Base-by-base conservation (phyloP, 2,888 invertebrate species). In the Ormyrus labotus region DNA sequence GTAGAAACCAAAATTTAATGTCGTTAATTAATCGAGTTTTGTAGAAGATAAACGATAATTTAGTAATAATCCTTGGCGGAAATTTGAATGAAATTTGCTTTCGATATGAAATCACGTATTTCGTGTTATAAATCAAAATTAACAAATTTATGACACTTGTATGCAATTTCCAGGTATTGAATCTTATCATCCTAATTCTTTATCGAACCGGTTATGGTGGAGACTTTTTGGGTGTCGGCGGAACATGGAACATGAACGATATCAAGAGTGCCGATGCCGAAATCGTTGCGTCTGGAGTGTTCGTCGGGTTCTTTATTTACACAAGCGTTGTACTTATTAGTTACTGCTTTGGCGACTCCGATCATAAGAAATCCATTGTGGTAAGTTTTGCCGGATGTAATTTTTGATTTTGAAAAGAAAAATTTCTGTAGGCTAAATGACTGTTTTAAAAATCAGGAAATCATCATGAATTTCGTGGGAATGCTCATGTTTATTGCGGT, bases 221-320 rank as follows among this genome's bases (percentile, higher is more conserved):
- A 3, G 94, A 94, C 88, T 97, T 97, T 89, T 92, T 97, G 82
- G 97, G 97, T 55, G 95, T 97, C 73, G 96, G 97, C 65, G 97
- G 96, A 77, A 96, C 96, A 19, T 97, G 97, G 96, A 97, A 97
- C 91, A 92, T 97, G 71, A 96, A 96, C 86, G 96, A 97, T 90
- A 96, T 96, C 89, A 96, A 96, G 92, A 96, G 95, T 89, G 94
- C 96, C 0, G 97, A 97, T 87, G 95, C 95, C 19, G 97, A 97
- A 92, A 96, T 97, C 83, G 95, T 97, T 0, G 96, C 96, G 0
- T 96, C 96, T 0, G 97, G 97, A 8, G 95, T 97, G 4, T 95
- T 96, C 84, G 96, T 97, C 6, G 97, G 97, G 13, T 97, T 95
- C 90, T 94, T 96, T 86, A 95, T 97, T 78, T 97, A 96, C 91